These are phyloP conservation scores for Netta rufina DNA, from an alignment of 2,797 vertebrate species.

Conservation along the genomic window DNA sequence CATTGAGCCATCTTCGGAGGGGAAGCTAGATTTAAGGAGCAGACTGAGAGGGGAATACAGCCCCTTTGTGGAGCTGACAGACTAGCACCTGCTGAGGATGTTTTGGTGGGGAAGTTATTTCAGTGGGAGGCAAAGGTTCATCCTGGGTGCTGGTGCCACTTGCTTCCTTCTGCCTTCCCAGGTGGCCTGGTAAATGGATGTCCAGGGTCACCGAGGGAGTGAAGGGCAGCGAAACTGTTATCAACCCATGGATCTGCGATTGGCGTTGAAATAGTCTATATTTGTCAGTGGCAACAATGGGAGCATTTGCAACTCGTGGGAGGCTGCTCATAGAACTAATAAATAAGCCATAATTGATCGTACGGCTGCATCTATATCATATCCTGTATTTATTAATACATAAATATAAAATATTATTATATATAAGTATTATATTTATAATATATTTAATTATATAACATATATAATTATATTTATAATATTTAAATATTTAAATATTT, in stretches of 20 bases:
- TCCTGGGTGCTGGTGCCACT: not conserved
- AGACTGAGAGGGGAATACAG: not conserved
- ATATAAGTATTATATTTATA: too few species aligned
- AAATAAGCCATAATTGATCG: not conserved
- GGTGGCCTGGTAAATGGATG: not conserved
- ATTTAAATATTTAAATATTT: too few species aligned
- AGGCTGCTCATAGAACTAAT: not conserved
- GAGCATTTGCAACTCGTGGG: not conserved
- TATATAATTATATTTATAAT: too few species aligned
- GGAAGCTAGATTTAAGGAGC: not conserved
- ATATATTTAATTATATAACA: too few species aligned
- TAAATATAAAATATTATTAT: too few species aligned
- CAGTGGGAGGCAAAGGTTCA: not conserved
- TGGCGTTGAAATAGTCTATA: too few species aligned
- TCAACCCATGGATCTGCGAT: not conserved
- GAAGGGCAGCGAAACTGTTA: not conserved
- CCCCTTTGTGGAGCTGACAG: not conserved
- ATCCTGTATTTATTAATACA: too few species aligned
- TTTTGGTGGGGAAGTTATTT: not conserved
- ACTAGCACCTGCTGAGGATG: rapidly evolving
- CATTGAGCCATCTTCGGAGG: not conserved
- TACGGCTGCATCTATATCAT: not conserved
- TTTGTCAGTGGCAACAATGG: too few species aligned
- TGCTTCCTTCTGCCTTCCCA: not conserved
- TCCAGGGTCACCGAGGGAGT: not conserved